Evolutionary conservation across 2,888 invertebrate genomes (phyloP).

Genomic region (Tolmerus cingulatus): DNA sequence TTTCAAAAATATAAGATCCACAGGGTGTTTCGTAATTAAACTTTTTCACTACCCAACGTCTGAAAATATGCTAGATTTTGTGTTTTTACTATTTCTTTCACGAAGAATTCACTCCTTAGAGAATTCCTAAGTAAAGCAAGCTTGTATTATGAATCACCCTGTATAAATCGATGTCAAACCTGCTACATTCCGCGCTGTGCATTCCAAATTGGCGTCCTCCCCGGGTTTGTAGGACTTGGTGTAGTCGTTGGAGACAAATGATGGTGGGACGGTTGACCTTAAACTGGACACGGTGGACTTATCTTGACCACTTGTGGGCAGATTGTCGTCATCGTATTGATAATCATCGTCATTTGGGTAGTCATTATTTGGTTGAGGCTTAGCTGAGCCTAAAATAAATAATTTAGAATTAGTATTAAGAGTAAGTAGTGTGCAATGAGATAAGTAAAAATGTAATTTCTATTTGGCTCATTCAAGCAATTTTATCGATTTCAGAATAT

Average conservation of each 20-base stretch:
- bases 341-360: background rate
- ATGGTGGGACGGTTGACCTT: slow-evolving; percentile 42
- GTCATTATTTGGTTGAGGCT: background rate
- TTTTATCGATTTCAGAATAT: no score
- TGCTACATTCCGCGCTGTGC: slow-evolving; percentile 36
- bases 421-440: no score
- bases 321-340: slow-evolving; percentile 38
- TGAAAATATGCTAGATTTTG: no score
- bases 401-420: background rate
- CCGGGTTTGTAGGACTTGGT: slow-evolving; percentile 32
- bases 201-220: slow-evolving; percentile 41
- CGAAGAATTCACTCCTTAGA: no score
- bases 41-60: background rate
- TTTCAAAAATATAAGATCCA: background rate
- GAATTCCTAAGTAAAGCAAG: no score
- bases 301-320: slow-evolving; percentile 20
- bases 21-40: background rate
- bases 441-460: no score
- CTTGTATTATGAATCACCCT: background rate
- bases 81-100: no score
- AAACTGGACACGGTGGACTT: slow-evolving; percentile 34
- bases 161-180: slow-evolving; percentile 1
- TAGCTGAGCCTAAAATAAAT: slow-evolving; percentile 19
- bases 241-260: slow-evolving; percentile 6
- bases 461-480: no score